A percentile compares a stretch with the other conserved stretches of the same genome.
Evolutionary conservation across 2,888 invertebrate genomes (phyloP).

Genomic region (Cepaea hortensis): DNA sequence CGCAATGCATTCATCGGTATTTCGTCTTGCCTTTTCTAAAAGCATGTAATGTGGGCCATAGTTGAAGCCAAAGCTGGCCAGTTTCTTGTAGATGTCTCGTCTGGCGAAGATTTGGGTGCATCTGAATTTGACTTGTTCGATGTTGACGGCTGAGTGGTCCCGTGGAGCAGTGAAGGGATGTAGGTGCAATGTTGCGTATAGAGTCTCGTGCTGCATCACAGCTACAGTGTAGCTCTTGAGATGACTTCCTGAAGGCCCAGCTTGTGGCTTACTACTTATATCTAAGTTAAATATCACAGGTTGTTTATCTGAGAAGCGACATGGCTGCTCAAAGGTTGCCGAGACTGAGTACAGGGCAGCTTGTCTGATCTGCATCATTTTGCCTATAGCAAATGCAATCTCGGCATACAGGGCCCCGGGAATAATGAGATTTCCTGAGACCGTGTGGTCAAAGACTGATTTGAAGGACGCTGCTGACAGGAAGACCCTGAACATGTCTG

Average conservation of each 20-base stretch:
- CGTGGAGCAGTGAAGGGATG: not conserved
- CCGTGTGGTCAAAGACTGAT: conserved; percentile 58
- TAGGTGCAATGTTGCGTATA: conserved; percentile 34
- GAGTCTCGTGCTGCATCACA: conserved; percentile 22
- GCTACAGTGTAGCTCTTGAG: conserved; percentile 35
- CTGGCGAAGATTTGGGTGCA: conserved; percentile 29
- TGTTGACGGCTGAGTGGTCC: conserved; percentile 10
- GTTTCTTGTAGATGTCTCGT: conserved; percentile 39
- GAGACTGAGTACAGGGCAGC: conserved; percentile 41
- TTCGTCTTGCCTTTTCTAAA: conserved; percentile 47
- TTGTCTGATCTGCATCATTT: conserved; percentile 10
- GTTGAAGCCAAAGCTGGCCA: conserved; percentile 41
- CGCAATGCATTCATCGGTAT: conserved; percentile 53
- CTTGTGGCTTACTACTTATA: conserved; percentile 4
- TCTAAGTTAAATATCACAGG: conserved; percentile 36
- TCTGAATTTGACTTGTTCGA: conserved; percentile 26
- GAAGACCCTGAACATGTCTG: conserved; percentile 32
- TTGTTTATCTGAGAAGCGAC: not conserved
- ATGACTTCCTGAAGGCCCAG: not conserved
- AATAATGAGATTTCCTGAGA: conserved; percentile 52
- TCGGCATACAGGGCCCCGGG: conserved; percentile 60
- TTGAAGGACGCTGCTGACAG: conserved; percentile 30
- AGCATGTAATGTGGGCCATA: conserved; percentile 47
- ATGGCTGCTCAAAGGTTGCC: conserved; percentile 48
- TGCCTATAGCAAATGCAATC: conserved; percentile 56